phyloP scores from a whole-genome alignment of 2,113 vertebrate species.

The Monarcha castaneiventris region DNA sequence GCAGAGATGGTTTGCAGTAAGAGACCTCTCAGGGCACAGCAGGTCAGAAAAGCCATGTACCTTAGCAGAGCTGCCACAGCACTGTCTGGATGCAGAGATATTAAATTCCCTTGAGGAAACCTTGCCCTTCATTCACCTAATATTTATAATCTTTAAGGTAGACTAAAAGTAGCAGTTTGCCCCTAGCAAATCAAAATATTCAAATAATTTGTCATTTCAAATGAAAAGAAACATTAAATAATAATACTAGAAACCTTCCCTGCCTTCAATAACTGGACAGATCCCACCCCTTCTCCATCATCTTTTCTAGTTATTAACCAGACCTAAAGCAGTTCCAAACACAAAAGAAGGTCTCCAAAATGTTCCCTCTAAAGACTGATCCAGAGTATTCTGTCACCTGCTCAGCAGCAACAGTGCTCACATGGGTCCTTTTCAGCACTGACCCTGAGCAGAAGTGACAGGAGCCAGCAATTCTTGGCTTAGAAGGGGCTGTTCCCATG shows the following conservation, averaged over 20 bases:
- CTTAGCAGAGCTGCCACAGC: not conserved
- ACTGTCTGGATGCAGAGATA: not conserved
- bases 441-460: not conserved
- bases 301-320: not conserved
- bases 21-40: not conserved
- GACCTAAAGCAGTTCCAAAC: not conserved
- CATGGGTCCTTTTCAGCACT: not conserved
- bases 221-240: not conserved
- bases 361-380: not conserved
- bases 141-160: not conserved
- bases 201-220: not conserved
- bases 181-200: not conserved
- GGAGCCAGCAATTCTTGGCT: not conserved
- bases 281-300: not conserved
- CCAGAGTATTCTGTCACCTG: not conserved
- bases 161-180: not conserved
- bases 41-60: accelerated
- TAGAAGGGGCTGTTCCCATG: not conserved
- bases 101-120: not conserved
- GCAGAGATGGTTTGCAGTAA: not conserved
- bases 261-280: not conserved
- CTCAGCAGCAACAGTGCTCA: not conserved
- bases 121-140: not conserved
- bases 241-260: not conserved
- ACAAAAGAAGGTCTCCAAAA: not conserved